Conservation (phyloP, 35 echinoderm and acorn worm genomes). For the Apostichopus californicus region DNA sequence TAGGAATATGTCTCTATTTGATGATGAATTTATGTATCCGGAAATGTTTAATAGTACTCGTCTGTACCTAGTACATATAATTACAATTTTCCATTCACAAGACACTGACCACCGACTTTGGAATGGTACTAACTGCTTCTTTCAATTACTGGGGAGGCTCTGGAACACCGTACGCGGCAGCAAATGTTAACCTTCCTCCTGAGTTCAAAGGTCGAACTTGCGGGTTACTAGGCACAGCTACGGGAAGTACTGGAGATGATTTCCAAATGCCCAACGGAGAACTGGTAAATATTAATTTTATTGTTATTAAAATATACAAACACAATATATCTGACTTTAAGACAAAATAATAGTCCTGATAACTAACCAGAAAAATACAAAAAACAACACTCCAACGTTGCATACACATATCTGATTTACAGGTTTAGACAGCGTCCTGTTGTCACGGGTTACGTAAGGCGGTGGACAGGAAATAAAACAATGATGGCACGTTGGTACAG, state of each 20-base stretch:
- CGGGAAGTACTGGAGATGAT: background rate
- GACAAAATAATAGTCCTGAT: too few relatives aligned
- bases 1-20: too few relatives aligned
- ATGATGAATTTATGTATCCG: too few relatives aligned
- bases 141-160: background rate
- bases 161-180: background rate
- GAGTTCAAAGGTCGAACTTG: background rate
- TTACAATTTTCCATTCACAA: background rate
- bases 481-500: too few relatives aligned
- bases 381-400: too few relatives aligned
- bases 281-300: background rate
- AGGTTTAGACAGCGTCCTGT: too few relatives aligned
- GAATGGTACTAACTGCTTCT: background rate
- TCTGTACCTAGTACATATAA: background rate
- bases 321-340: too few relatives aligned
- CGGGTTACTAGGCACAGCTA: background rate
- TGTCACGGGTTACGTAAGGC: too few relatives aligned
- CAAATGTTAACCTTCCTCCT: background rate
- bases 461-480: too few relatives aligned
- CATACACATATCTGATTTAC: too few relatives aligned
- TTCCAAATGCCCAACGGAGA: background rate
- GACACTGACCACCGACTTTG: background rate
- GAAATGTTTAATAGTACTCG: background rate
- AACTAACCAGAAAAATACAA: too few relatives aligned
- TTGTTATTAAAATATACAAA: too few relatives aligned